Evolutionary conservation across 2,113 vertebrate species (phyloP).

Genomic region (Pseudorhombus dupliciocellatus): DNA sequence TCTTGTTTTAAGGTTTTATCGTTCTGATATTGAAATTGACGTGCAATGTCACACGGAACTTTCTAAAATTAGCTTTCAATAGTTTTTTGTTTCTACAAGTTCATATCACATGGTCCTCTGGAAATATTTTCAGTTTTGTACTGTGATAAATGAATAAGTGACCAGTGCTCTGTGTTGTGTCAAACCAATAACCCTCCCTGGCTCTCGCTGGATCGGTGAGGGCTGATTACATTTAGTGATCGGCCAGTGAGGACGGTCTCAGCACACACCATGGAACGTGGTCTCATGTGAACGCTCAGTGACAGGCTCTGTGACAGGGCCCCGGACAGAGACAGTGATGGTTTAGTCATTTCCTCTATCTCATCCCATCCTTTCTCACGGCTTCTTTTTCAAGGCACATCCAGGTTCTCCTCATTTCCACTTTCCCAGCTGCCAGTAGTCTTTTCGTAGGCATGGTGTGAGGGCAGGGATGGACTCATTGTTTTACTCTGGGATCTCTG

Average conservation of each 20-base stretch:
- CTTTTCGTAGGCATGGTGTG: constrained; percentile 44
- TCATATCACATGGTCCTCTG: not conserved
- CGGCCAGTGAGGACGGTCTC: not conserved
- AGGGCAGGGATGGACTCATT: constrained; percentile 34
- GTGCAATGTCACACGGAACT: constrained; percentile 9
- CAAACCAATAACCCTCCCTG: not conserved
- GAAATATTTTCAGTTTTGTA: too few species aligned
- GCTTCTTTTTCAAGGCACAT: constrained; percentile 15
- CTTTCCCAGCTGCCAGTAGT: constrained; percentile 29
- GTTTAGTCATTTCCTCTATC: too few species aligned
- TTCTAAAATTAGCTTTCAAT: not conserved
- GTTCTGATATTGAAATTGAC: constrained; percentile 19
- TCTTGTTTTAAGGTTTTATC: constrained; percentile 1
- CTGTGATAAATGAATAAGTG: not conserved
- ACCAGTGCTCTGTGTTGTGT: not conserved
- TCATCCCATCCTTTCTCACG: constrained; percentile 25
- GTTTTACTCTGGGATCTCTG: constrained; percentile 44
- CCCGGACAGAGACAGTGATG: too few species aligned
- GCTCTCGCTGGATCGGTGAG: not conserved
- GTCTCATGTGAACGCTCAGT: too few species aligned
- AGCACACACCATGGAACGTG: not conserved
- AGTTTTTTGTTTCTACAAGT: not conserved
- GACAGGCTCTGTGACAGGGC: too few species aligned
- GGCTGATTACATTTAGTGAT: not conserved
- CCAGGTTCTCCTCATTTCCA: constrained; percentile 14